Base-by-base conservation (phyloP, 2,113 vertebrate genomes). In the Hyaena hyaena region DNA sequence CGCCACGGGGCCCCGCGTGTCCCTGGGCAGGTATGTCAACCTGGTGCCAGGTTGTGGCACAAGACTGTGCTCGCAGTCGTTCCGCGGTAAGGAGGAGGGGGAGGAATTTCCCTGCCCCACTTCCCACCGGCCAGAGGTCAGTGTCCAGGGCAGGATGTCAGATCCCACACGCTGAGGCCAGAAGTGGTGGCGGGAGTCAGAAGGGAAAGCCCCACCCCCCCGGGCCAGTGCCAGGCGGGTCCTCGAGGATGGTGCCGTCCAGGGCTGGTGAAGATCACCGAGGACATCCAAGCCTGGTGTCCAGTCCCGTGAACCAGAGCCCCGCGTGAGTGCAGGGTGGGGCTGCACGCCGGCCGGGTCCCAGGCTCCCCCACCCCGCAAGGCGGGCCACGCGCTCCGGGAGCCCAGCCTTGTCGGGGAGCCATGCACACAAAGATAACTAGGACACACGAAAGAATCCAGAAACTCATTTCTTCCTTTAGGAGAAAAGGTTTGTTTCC, bases 341-440 rank as follows among this genome's bases (percentile, higher is more conserved):
- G 0, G 0, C 31, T 16, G 24, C 5, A 2, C 2, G 0, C 39
- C 45, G 0, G 14, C 14, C 12, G 43, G 10, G 7, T 16, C 14
- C 81, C 63, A 7, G 1, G 6, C 21, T 0, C 2, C 71, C 43
- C 2, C 8, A 1, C 7, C 21, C 31, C 0, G 19, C 15, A 2
- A n/a, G 35, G 48, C 7, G 39, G 39, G 7, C 39, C 58, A 5
- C 0, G 0, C 0, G 15, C 19, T n/a, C 6, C 0, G 0, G 2
- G 33, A 53, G 43, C 14, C 69, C 39, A 1, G 43, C 23, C 7
- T 6, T 5, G 24, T 0, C 10, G 43, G 14, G 17, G 80, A 50
- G 15, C 35, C 66, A 9, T 0, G 4, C 5, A 3, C 24, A 39
- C n/a, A 35, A 24, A 61, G 26, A 10, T 8, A 93, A 15, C 17